Percentiles rank a stretch among this genome's conserved stretches.
Evolutionary conservation across 2,113 vertebrate species (phyloP).

Genomic region (Gymnorhina tibicen): DNA sequence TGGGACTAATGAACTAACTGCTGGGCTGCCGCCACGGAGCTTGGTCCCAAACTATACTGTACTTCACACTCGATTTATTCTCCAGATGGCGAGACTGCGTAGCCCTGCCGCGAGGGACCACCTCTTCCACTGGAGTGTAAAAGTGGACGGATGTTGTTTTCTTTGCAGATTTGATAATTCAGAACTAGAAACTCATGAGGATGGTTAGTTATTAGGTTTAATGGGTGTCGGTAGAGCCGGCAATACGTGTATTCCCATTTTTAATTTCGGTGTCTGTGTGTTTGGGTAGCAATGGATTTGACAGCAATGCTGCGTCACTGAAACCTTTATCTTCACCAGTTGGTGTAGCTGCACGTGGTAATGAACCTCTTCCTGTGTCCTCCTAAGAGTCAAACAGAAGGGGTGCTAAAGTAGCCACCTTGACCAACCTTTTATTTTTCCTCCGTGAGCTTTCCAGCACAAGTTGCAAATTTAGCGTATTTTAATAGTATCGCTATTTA

Average conservation of each 20-base stretch:
- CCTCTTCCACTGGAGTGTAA: constrained; percentile 91
- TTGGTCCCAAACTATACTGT: constrained; percentile 99
- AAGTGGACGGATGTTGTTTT: constrained; percentile 91
- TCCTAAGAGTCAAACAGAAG: constrained; percentile 48
- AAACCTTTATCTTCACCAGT: constrained; percentile 56
- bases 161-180: constrained; percentile 81
- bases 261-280: constrained; percentile 59
- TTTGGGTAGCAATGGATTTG: constrained; percentile 46
- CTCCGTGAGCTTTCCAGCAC: constrained; percentile 2
- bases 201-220: constrained; percentile 78
- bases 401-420: constrained; percentile 49
- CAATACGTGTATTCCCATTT: constrained; percentile 58
- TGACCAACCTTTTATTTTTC: not conserved
- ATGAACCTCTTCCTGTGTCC: constrained; percentile 58
- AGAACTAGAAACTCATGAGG: constrained; percentile 71
- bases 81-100: constrained; percentile 96
- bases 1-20: constrained; percentile 99
- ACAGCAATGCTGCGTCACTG: constrained; percentile 16
- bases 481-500: not conserved
- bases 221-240: constrained; percentile 65
- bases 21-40: constrained; percentile 95
- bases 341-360: constrained; percentile 5
- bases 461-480: not conserved
- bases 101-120: constrained; percentile 87
- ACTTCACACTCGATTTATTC: constrained; percentile 99